Percentiles rank a stretch among this genome's conserved stretches.
Evolutionary conservation across 2,888 invertebrate species (phyloP).

Genomic region (Lydus trimaculatus): DNA sequence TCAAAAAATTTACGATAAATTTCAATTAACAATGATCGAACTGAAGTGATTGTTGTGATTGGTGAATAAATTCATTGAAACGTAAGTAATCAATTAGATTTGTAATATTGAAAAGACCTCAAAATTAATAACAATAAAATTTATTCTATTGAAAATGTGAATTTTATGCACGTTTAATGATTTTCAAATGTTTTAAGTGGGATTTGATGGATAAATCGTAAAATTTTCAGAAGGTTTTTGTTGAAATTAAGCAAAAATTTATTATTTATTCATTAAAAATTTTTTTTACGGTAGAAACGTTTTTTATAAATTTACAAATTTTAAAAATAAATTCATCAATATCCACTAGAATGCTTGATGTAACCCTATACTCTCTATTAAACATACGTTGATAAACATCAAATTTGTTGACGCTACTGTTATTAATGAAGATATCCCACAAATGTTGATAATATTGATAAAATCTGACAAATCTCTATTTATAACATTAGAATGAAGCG

Average conservation of each 20-base stretch:
- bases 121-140: too few species aligned
- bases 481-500: constrained; percentile 24
- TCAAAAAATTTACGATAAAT: neutral
- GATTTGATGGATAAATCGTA: too few species aligned
- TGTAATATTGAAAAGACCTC: too few species aligned
- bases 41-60: neutral
- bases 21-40: neutral
- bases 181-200: too few species aligned
- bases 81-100: neutral
- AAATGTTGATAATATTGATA: neutral
- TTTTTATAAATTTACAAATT: too few species aligned
- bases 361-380: neutral
- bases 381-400: neutral
- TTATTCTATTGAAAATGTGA: too few species aligned
- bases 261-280: too few species aligned
- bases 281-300: too few species aligned
- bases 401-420: neutral
- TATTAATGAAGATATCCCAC: neutral
- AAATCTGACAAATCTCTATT: constrained; percentile 27
- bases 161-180: too few species aligned
- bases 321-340: neutral
- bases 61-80: neutral
- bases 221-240: too few species aligned
- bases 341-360: neutral
- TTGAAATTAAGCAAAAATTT: too few species aligned